Percentiles rank a stretch among this genome's conserved stretches.
Evolutionary conservation across 23 tunicate genomes (phyloP).

Genomic region (Styela clava): DNA sequence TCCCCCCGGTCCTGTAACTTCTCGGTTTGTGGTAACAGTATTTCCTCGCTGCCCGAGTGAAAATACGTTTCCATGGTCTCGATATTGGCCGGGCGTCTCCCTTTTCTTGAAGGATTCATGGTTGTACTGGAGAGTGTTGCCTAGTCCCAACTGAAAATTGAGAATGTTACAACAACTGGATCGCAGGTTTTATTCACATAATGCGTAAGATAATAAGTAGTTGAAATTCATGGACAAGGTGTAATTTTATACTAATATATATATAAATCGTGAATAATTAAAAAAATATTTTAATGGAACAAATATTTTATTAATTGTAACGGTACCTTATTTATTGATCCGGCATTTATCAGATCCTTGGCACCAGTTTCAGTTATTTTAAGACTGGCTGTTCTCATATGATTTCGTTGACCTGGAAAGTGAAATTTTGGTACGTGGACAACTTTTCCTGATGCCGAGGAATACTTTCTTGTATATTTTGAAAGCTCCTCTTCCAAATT

Average conservation of each 20-base stretch:
- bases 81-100: constrained; percentile 53
- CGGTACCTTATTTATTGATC: constrained; percentile 58
- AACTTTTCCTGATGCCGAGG: background rate
- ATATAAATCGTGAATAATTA: too few species aligned
- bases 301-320: too few species aligned
- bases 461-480: background rate
- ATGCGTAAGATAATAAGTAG: too few species aligned
- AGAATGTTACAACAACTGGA: background rate
- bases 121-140: constrained; percentile 72
- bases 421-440: constrained; percentile 70
- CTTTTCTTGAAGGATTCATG: constrained; percentile 59
- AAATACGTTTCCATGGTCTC: constrained; percentile 66
- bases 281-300: too few species aligned
- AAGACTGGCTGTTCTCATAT: constrained; percentile 59
- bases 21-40: constrained; percentile 60
- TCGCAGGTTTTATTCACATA: background rate
- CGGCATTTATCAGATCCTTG: constrained; percentile 56
- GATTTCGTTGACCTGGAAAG: constrained; percentile 30
- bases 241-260: too few species aligned
- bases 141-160: constrained; percentile 68
- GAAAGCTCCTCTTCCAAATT: background rate
- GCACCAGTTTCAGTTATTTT: constrained; percentile 95
- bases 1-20: constrained; percentile 80
- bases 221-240: too few species aligned
- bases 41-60: constrained; percentile 64